Base-by-base conservation (phyloP, 2,888 invertebrate genomes). In the Ormyrus labotus region DNA sequence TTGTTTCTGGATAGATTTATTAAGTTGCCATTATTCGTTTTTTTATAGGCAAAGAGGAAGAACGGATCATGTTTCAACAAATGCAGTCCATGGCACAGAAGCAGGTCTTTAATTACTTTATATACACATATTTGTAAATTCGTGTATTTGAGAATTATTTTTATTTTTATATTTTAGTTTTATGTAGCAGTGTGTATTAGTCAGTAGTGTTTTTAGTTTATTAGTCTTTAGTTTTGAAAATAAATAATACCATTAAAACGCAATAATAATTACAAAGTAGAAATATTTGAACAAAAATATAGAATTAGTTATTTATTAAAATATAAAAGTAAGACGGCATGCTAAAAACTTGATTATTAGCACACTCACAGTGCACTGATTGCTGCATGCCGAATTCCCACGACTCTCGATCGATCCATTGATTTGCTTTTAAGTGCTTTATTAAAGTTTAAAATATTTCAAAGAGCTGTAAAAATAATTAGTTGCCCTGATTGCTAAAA, bases 11-110 rank as follows among this genome's bases (percentile, higher is more conserved):
- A 34, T 34, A 61, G 2, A n/a, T 19, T 60, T 50, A 50, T 48
- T 64, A 55, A 68, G n/a, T 45, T 68, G 2, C 11, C 10, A 19
- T 61, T 71, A 9, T 53, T 69, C 76, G 88, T 90, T 81, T 87
- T 93, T 93, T 93, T 94, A 92, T 94, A 97, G 97, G 97, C 91
- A 97, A 97, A 94, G 97, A 97, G 92, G 97, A 97, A 92, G 97
- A 97, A 92, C 94, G 97, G 87, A 96, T 96, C 93, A 97, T 97
- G 97, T 96, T 97, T 92, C 97, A 97, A 92, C 97, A 97, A 93
- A 97, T 97, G 96, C 97, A 97, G 92, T 96, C 97, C 87, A 95
- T 97, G 96, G 97, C 97, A 90, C 97, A 97, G 92, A 97, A 97
- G 93, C 97, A 97, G 97, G 97, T 97, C 94, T 79, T 76, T 81